Base-by-base conservation (phyloP, 2,113 vertebrate genomes). In the Eurystomus gularis region DNA sequence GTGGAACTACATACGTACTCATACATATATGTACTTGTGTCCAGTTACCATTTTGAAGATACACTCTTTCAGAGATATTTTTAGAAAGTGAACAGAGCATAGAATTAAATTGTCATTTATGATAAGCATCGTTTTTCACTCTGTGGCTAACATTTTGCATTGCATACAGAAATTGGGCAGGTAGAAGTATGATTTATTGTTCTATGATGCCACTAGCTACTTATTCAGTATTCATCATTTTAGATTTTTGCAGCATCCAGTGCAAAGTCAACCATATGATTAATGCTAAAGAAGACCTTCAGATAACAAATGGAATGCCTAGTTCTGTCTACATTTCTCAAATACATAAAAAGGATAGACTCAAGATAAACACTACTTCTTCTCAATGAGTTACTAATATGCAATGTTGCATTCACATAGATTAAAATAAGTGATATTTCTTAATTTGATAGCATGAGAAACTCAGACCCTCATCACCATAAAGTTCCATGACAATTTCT, bases 131-230 rank as follows among this genome's bases (percentile, higher is more conserved):
- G 0, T 77, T 91, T 86, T 91, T 93, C 21, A 68, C 40, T 44
- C 6, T 4, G 4, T 71, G 39, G 13, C 13, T 71, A 91, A 44
- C 24, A 40, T 48, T 79, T 82, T 51, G 7, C 54, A 44, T 49
- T 49, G 19, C 37, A 93, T n/a, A n/a, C n/a, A n/a, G n/a, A 68
- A 86, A 86, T 0, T 79, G 20, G 35, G 8, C 11, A 55, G 28
- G 76, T 55, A 42, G 39, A 60, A 24, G 25, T 46, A 15, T 76
- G 80, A 83, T 86, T 93, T 86, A 86, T 94, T 91, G 19, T 64
- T 68, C n/a, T 33, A 40, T n/a, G 52, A 49, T 88, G 24, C 29
- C 21, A 55, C 28, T 51, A 65, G 33, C 10, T 83, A 57, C 33
- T 77, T 69, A 58, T 29, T 75, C 24, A 49, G 35, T 83, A 65